phyloP scores from a whole-genome alignment of 2,888 invertebrate genomes.

The Odontomyia ornata region DNA sequence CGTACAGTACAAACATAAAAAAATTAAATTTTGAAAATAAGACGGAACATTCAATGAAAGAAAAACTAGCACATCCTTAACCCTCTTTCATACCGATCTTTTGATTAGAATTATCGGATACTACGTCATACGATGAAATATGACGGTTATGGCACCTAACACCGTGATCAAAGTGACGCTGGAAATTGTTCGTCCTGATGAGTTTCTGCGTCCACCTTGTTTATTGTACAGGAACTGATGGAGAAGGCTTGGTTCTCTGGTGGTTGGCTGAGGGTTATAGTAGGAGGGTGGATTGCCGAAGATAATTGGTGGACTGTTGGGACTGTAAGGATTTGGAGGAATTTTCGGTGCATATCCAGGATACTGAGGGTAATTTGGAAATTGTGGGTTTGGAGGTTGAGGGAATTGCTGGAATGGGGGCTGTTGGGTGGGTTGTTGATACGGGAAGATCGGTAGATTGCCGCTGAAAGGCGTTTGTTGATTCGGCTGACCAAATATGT shows the following conservation, averaged over 20 bases:
- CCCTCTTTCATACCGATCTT: neutral
- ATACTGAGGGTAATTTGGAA: constrained; percentile 60
- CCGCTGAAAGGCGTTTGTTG: constrained; percentile 58
- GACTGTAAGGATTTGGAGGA: constrained; percentile 61
- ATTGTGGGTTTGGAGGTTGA: constrained; percentile 64
- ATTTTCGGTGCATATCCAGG: constrained; percentile 58
- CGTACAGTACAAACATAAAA: neutral
- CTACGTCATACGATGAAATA: constrained; percentile 39
- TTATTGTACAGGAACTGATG: constrained; percentile 55
- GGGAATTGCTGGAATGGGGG: constrained; percentile 64
- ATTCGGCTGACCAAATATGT: constrained; percentile 62
- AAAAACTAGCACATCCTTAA: constrained; percentile 9
- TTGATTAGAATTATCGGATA: neutral
- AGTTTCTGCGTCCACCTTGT: constrained; percentile 54
- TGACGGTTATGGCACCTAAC: constrained; percentile 16
- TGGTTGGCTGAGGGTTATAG: constrained; percentile 59
- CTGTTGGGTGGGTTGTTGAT: constrained; percentile 60
- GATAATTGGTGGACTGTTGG: constrained; percentile 61
- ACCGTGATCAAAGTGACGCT: constrained; percentile 21
- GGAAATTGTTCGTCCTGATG: constrained; percentile 53
- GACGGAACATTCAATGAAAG: neutral
- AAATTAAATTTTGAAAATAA: neutral
- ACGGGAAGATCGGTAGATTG: constrained; percentile 60
- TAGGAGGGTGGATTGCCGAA: constrained; percentile 62
- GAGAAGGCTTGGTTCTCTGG: constrained; percentile 59